phyloP scores from a whole-genome alignment of 1,140 invertebrate genomes.

The Drosophila cardini region DNA sequence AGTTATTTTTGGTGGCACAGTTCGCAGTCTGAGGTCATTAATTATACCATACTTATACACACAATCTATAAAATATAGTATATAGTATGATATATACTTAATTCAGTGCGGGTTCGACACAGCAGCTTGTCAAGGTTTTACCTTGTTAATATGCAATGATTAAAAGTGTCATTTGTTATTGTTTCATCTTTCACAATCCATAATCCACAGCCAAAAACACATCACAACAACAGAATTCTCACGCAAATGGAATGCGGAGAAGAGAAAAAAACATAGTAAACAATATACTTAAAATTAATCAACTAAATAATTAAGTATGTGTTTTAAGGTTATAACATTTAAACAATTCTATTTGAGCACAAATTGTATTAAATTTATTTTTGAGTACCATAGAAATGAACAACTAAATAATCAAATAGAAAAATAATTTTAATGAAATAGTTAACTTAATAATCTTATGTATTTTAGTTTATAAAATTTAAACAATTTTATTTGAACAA shows the following conservation, averaged over 20 bases:
- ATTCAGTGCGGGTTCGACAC: constrained; percentile 46
- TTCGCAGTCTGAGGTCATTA: constrained; percentile 60
- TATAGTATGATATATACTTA: constrained; percentile 14
- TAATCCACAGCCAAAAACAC: constrained; percentile 11
- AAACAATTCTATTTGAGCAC: too few species aligned
- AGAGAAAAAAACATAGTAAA: neutral
- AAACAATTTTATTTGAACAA: too few species aligned
- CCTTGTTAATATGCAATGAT: constrained; percentile 80
- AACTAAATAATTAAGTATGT: neutral
- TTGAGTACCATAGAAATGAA: too few species aligned
- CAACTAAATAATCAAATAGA: too few species aligned
- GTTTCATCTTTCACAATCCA: constrained; percentile 26
- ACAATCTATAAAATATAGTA: constrained; percentile 20
- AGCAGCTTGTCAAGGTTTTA: constrained; percentile 50
- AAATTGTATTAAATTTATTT: too few species aligned
- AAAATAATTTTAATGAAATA: too few species aligned
- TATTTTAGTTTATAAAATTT: too few species aligned
- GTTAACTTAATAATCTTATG: too few species aligned
- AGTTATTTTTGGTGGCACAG: constrained; percentile 74
- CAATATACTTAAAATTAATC: neutral
- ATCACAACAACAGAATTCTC: constrained; percentile 15
- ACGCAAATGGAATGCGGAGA: constrained; percentile 8
- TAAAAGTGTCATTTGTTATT: constrained; percentile 80
- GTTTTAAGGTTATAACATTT: too few species aligned
- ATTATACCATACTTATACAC: constrained; percentile 50